Evolutionary conservation across 1,140 invertebrate genomes (phyloP), one percentile per base, ranked within the genome.

Genomic region (Heliconius congener): DNA sequence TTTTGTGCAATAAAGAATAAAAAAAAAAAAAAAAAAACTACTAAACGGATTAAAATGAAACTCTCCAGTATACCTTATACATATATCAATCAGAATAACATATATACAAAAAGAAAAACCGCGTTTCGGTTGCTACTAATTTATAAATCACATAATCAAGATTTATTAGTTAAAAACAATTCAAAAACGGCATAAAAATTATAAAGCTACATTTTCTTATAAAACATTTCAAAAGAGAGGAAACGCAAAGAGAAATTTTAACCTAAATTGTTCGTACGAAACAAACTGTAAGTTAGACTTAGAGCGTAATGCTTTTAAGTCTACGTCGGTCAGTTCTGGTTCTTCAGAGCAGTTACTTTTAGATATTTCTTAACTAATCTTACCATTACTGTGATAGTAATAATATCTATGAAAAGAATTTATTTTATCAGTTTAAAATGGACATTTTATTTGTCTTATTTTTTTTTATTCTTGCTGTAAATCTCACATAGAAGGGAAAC

Each of bases 251-350:
- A 66, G 27, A 30, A 66, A 30, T 27, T 66, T 30, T 66, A 27
- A 75, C 34, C 60, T 66, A 37, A 60, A 39, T 66, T 60, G 74
- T 42, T 66, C 74, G 55, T 75, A 23, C 13, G 18, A 75, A 66
- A 75, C 57, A 75, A 60, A 66, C 74, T 75, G 55, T n/a, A 55
- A 66, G 73, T 57, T 57, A 72, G 71, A 72, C 71, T 72, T 72
- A 72, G 74, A 66, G 37, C 74, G 57, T 76, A 76, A 76, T 73
- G 76, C 57, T 72, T 72, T 77, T 55, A 77, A 77, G 66, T 77
- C 66, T 57, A 76, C 74, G 72, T 73, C 71, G 77, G 77, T 73
- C 77, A 78, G 72, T 78, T 55, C 34, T 34, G 77, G 55, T 52
- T 23, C 71, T 72, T 72, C n/a, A 18, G 16, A 39, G 37, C 71